These are phyloP conservation scores for Lordiphosa collinella DNA, from an alignment of 1,140 invertebrate species.

Conservation along the genomic window DNA sequence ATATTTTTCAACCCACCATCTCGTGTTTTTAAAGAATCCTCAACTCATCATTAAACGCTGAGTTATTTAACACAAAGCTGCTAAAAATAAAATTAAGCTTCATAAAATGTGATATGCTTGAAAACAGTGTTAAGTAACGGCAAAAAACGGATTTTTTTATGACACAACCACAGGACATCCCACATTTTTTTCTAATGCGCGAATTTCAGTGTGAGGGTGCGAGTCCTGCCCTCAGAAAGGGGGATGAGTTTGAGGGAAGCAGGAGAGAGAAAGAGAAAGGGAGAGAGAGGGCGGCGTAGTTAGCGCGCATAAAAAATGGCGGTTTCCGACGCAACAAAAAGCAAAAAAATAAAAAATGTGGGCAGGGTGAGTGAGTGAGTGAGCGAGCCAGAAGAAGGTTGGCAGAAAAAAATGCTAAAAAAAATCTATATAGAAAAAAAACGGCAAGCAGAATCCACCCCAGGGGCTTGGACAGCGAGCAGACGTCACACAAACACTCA, in stretches of 20 bases:
- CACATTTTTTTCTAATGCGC: constrained; percentile 74
- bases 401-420: constrained; percentile 20
- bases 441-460: constrained; percentile 59
- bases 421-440: constrained; percentile 52
- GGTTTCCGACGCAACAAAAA: constrained; percentile 71
- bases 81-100: no score
- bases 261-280: neutral
- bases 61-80: no score
- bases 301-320: constrained; percentile 72
- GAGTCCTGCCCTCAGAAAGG: constrained; percentile 4
- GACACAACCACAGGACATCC: constrained; percentile 19
- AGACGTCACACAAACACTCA: constrained; percentile 51
- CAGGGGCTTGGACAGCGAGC: constrained; percentile 54
- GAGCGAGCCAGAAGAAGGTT: constrained; percentile 22
- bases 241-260: constrained; percentile 18
- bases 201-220: constrained; percentile 47
- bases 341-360: constrained; percentile 34
- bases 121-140: constrained; percentile 35
- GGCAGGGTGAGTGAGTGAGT: constrained; percentile 17
- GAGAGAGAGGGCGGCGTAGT: constrained; percentile 48
- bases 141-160: constrained; percentile 3
- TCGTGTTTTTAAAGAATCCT: no score
- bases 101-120: neutral
- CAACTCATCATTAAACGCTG: no score
- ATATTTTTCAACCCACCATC: no score